These are phyloP conservation scores for Chrysochloris asiatica DNA, from an alignment of 2,113 vertebrate genomes.

Conservation along the genomic window DNA sequence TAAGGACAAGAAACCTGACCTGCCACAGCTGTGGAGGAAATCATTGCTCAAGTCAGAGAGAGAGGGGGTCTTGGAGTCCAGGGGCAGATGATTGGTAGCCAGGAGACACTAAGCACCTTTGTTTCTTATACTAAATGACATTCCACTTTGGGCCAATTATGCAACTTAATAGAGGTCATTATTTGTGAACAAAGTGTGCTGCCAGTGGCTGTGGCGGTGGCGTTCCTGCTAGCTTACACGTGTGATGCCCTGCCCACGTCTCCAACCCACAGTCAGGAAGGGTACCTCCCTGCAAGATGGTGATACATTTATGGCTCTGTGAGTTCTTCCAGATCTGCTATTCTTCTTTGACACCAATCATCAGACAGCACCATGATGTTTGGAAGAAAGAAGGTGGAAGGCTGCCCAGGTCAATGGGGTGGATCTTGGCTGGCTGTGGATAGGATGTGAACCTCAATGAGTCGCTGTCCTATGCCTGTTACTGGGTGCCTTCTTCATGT, in stretches of 20 bases:
- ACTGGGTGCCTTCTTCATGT: fast-evolving
- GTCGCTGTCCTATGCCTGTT: background rate
- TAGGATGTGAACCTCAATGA: background rate
- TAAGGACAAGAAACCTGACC: background rate
- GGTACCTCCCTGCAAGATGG: background rate
- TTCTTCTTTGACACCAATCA: too few species aligned
- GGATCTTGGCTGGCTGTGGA: fast-evolving
- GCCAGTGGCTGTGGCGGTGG: background rate
- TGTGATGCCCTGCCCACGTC: background rate
- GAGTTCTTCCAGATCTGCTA: background rate
- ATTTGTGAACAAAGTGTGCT: constrained; percentile 59
- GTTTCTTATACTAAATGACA: constrained; percentile 76
- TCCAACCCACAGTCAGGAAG: background rate
- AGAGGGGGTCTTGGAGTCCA: constrained; percentile 21
- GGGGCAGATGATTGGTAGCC: constrained; percentile 63
- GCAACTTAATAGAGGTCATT: constrained; percentile 72
- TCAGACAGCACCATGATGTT: too few species aligned
- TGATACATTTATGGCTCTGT: fast-evolving
- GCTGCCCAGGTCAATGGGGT: background rate
- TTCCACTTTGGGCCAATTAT: constrained; percentile 73
- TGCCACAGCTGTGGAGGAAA: background rate
- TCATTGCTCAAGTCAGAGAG: background rate
- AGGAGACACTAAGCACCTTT: constrained; percentile 70
- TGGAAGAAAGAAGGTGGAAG: fast-evolving
- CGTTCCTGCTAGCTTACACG: background rate